phyloP scores from a whole-genome alignment of 2,113 vertebrate genomes.

The Theropithecus gelada region DNA sequence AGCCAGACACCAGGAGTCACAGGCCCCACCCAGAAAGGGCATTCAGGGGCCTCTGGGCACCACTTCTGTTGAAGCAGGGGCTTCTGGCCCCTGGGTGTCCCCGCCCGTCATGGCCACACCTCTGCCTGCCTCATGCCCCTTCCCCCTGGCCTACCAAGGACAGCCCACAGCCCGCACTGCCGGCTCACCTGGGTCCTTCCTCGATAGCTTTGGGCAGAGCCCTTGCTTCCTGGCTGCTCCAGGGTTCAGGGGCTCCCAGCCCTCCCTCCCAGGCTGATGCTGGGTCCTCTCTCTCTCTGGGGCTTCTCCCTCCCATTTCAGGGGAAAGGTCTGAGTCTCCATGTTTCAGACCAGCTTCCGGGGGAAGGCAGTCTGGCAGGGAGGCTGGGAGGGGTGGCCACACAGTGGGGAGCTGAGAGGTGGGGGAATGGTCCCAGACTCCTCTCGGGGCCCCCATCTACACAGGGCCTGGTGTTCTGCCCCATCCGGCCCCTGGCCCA shows the following conservation, averaged over 20 bases:
- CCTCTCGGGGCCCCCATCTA: background rate
- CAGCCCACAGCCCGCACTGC: background rate
- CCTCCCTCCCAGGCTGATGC: background rate
- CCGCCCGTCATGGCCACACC: background rate
- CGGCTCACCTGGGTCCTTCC: background rate
- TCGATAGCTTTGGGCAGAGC: background rate
- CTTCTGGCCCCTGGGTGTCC: background rate
- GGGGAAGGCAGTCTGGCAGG: background rate
- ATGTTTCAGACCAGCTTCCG: background rate
- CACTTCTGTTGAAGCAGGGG: background rate
- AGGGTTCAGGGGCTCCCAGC: background rate
- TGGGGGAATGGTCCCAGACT: background rate
- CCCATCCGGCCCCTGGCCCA: background rate
- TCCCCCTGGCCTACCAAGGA: background rate
- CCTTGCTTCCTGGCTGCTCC: background rate
- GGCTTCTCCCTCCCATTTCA: background rate
- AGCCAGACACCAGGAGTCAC: slow-evolving; percentile 16
- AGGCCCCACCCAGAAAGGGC: background rate
- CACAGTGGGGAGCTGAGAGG: background rate
- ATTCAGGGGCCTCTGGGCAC: background rate
- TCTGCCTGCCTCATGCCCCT: background rate
- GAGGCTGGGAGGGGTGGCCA: background rate
- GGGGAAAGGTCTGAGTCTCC: background rate
- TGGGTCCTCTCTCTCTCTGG: background rate
- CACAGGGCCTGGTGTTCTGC: slow-evolving; percentile 15